Evolutionary conservation across 2,113 vertebrate species (phyloP).

Genomic region (Anseranas semipalmata): DNA sequence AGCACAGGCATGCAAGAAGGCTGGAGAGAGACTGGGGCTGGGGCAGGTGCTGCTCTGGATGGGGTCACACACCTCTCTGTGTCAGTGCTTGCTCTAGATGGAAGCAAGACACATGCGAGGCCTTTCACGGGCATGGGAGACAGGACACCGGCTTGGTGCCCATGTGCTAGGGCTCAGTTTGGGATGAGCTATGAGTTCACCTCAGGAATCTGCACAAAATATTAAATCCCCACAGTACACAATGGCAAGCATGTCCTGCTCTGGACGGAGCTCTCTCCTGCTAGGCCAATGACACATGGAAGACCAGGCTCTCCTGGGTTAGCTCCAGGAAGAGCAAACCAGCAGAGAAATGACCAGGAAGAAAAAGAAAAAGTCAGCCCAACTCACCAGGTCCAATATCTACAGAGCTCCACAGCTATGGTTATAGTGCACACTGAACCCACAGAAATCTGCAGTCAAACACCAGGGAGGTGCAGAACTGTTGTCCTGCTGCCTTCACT

Average conservation of each 20-base stretch:
- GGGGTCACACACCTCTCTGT: not conserved
- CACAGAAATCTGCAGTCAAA: not conserved
- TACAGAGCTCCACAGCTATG: not conserved
- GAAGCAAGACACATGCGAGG: not conserved
- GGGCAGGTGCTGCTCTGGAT: not conserved
- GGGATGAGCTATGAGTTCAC: not conserved
- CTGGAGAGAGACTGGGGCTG: not conserved
- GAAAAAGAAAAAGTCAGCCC: not conserved
- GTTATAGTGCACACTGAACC: not conserved
- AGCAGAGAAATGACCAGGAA: not conserved
- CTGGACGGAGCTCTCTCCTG: not conserved
- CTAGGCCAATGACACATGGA: not conserved
- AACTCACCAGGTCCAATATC: not conserved
- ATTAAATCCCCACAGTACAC: not conserved
- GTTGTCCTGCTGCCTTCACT: not conserved
- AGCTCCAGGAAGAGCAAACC: not conserved
- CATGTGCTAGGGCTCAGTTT: not conserved
- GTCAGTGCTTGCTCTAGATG: not conserved
- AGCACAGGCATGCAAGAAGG: rapidly evolving
- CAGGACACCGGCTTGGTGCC: not conserved
- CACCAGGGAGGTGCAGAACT: not conserved
- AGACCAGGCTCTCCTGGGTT: not conserved
- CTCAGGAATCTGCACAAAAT: not conserved
- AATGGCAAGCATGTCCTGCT: not conserved
- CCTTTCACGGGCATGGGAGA: not conserved